Percentiles rank a stretch among this genome's conserved stretches.
Conservation (phyloP, 2,888 invertebrate genomes). For the Hipparchia semele region DNA sequence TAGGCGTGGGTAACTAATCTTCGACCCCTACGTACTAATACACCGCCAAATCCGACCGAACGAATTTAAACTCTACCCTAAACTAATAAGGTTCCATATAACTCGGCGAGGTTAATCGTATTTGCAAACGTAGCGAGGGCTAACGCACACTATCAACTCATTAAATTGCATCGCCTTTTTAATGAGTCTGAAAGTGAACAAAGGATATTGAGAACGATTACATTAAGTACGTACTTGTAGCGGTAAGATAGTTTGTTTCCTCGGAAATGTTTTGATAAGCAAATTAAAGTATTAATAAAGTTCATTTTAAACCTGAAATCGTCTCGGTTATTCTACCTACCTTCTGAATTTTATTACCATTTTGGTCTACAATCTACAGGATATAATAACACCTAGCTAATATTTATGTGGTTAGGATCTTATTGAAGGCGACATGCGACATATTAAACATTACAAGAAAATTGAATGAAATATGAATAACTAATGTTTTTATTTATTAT, state of each 20-base stretch:
- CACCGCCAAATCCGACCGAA: constrained; percentile 48
- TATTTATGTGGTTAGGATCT: no score
- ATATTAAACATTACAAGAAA: no score
- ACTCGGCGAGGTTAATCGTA: constrained; percentile 48
- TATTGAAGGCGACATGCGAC: no score
- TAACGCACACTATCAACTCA: constrained; percentile 83
- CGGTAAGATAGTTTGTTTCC: constrained; percentile 66
- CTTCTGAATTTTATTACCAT: neutral
- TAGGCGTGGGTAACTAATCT: constrained; percentile 83
- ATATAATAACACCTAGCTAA: no score
- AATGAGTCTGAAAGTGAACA: constrained; percentile 84
- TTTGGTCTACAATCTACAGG: neutral
- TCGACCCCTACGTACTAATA: constrained; percentile 81
- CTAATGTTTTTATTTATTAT: no score
- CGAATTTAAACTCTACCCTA: constrained; percentile 50
- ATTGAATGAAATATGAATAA: no score
- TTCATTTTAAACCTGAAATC: constrained; percentile 29
- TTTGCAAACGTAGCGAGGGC: constrained; percentile 81
- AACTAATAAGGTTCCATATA: constrained; percentile 52
- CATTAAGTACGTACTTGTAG: constrained; percentile 79
- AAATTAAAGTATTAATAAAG: constrained; percentile 43
- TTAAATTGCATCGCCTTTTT: constrained; percentile 84
- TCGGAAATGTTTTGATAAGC: constrained; percentile 57
- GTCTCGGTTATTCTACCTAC: constrained; percentile 18
- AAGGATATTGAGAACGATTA: constrained; percentile 82